These are phyloP conservation scores for Diorhabda carinulata DNA, from an alignment of 1,140 invertebrate species.

Conservation along the genomic window DNA sequence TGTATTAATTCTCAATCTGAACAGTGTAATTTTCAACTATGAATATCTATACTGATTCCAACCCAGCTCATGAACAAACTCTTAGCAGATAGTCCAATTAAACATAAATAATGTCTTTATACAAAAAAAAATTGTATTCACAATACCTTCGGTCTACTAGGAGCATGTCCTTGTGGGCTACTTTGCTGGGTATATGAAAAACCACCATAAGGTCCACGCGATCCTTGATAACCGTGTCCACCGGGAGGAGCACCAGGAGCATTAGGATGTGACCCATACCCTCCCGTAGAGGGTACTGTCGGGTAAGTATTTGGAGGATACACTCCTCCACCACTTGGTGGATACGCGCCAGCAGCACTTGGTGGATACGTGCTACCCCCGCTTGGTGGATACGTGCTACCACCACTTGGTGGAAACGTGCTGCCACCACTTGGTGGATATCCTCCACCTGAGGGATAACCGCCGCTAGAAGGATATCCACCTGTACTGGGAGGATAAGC, in stretches of 20 bases:
- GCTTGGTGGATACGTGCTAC: constrained; percentile 7
- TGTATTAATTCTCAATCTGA: too few relatives aligned
- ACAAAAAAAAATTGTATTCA: too few relatives aligned
- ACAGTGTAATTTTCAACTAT: too few relatives aligned
- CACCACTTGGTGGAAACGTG: constrained; percentile 17
- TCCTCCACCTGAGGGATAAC: constrained; percentile 24
- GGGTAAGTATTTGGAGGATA: constrained; percentile 4
- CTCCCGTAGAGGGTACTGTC: constrained; percentile 16
- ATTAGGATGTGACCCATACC: constrained; percentile 23
- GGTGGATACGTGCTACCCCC: constrained; percentile 21
- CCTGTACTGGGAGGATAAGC: constrained; percentile 23
- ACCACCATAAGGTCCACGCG: constrained; percentile 26
- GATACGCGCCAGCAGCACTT: constrained; percentile 22
- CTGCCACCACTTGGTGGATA: constrained; percentile 26
- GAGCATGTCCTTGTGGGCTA: constrained; percentile 15
- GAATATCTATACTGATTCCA: too few relatives aligned
- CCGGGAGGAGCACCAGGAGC: constrained; percentile 17
- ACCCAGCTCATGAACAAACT: too few relatives aligned
- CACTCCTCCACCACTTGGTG: constrained; percentile 15
- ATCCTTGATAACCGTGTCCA: constrained; percentile 20
- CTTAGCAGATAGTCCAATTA: too few relatives aligned
- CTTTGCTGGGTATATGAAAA: constrained; percentile 22
- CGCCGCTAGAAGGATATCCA: constrained; percentile 10
- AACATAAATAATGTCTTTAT: too few relatives aligned
- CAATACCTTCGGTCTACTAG: not conserved